Evolutionary conservation across 2,888 invertebrate genomes (phyloP).

Genomic region (Trichogramma dendrolimi): DNA sequence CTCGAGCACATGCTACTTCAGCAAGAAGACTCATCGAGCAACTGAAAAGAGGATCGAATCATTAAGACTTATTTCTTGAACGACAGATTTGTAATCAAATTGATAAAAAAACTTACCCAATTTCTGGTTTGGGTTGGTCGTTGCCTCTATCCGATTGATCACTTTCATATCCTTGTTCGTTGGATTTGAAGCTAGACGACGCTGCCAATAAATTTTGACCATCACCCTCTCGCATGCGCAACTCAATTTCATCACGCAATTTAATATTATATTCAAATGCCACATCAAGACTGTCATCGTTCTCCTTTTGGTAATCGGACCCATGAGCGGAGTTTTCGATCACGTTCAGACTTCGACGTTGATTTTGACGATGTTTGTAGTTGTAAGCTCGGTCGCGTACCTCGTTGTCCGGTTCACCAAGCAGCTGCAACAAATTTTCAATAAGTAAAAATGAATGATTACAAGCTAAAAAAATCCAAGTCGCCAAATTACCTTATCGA

Average conservation of each 20-base stretch:
- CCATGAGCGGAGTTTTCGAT: conserved; percentile 44
- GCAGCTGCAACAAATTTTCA: conserved; percentile 37
- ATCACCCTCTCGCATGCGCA: conserved; percentile 49
- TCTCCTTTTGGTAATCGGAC: conserved; percentile 42
- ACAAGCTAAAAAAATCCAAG: not conserved
- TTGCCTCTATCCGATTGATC: conserved; percentile 41
- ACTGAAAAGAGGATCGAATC: conserved; percentile 33
- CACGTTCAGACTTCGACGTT: conserved; percentile 34
- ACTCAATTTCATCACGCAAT: conserved; percentile 48
- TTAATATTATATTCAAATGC: conserved; percentile 51
- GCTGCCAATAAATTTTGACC: conserved; percentile 40
- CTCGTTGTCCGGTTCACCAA: conserved; percentile 49
- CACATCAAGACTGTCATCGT: conserved; percentile 49
- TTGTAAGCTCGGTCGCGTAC: conserved; percentile 24
- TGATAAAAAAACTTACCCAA: conserved; percentile 37
- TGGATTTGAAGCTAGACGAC: conserved; percentile 40
- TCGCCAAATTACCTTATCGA: not conserved
- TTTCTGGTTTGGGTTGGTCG: too few species aligned
- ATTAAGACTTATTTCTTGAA: not conserved
- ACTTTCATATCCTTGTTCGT: too few species aligned
- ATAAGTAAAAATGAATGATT: not conserved
- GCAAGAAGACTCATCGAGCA: conserved; percentile 50
- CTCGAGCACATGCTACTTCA: conserved; percentile 49
- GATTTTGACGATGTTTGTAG: conserved; percentile 29
- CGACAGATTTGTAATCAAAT: not conserved